Evolutionary conservation across 2,797 vertebrate genomes (phyloP), one percentile per base, ranked within the genome.

Genomic region (Champsocephalus gunnari): DNA sequence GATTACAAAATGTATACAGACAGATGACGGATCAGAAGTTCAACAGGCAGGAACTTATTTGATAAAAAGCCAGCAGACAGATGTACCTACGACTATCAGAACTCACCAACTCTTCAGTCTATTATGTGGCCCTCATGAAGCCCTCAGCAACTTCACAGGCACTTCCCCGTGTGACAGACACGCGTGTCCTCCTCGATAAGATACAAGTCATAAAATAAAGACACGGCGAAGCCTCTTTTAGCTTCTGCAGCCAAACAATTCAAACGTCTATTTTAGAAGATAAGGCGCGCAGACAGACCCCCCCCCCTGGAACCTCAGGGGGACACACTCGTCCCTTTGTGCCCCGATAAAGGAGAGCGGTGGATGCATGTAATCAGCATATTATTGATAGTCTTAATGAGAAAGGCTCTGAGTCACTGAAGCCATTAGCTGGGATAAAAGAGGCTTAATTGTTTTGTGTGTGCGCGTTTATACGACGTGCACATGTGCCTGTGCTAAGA

Each of bases 321-420:
- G 86, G 67, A 47, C 81, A 70, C 87, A 65, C 86, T 83, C 45
- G 75, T 90, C 87, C 89, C 86, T 83, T 90, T 90, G 92, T 88
- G 89, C 75, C 84, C 57, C n/a, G 83, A 88, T 89, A 88, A 88
- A 92, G 73, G 80, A 82, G 80, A 71, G 72, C 65, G 64, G 71
- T 82, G 88, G 88, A 91, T 81, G 89, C 86, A 77, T 89, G 90
- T 92, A 91, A 94, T 94, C 93, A 92, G 92, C 93, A 83, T 89
- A 92, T 94, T 95, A 94, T 95, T 95, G 94, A 95, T 94, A 93
- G 93, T 89, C 90, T 89, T 92, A 93, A 94, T 94, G 87, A 91
- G 90, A 90, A 89, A 88, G 87, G 83, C 88, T 91, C 90, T 87
- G 91, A 93, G 93, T 93, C 90, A 92, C 87, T 91, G 88, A 84